Conservation (phyloP, 2,797 vertebrate species). For the Cyclura pinguis region DNA sequence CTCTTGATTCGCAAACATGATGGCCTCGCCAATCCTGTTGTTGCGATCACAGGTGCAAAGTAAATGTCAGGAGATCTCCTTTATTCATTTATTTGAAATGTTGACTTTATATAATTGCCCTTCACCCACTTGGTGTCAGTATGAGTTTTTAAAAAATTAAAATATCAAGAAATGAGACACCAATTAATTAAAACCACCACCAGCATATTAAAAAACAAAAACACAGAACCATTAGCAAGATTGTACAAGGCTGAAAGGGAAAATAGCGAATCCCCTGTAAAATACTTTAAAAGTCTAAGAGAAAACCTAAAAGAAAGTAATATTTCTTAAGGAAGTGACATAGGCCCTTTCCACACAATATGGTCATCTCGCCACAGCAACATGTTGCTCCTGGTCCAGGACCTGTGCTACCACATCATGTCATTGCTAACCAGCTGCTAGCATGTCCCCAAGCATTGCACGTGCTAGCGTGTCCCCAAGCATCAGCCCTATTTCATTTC, state of each 20-base stretch:
- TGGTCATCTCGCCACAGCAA: too few species aligned
- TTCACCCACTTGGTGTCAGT: not conserved
- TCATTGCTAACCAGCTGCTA: too few species aligned
- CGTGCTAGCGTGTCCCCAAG: too few species aligned
- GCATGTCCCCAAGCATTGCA: too few species aligned
- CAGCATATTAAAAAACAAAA: not conserved
- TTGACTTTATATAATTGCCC: not conserved
- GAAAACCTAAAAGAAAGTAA: not conserved
- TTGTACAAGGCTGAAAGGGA: not conserved
- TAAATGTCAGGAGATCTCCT: not conserved
- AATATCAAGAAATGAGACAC: not conserved
- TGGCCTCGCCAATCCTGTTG: not conserved
- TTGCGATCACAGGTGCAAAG: not conserved
- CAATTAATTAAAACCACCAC: not conserved
- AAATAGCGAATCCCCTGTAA: not conserved
- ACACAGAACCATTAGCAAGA: not conserved
- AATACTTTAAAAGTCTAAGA: not conserved
- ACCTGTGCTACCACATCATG: too few species aligned
- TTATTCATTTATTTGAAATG: not conserved
- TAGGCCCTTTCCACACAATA: too few species aligned
- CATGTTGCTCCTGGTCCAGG: too few species aligned
- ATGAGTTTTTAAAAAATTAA: not conserved
- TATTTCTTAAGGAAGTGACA: not conserved
- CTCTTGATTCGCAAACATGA: not conserved
- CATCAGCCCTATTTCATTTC: too few species aligned